phyloP scores from a whole-genome alignment of 2,797 vertebrate species.

The Pangasius larnaudii region DNA sequence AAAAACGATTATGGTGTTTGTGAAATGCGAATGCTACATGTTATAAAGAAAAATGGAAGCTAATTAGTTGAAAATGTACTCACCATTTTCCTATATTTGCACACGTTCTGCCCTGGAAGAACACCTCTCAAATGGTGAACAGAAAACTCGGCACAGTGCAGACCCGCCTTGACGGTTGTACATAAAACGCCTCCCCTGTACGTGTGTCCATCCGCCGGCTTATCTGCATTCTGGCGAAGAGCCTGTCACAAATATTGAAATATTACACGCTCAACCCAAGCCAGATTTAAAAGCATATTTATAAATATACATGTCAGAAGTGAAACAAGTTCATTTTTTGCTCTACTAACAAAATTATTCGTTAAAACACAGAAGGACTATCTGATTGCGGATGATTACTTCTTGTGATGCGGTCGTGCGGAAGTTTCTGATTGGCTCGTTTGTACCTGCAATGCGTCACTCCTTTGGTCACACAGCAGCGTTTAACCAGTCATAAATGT shows the following conservation, averaged over 20 bases:
- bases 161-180: conserved; percentile 75
- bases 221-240: conserved; percentile 47
- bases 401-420: conserved; percentile 51
- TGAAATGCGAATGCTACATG: neutral
- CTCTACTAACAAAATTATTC: neutral
- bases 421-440: conserved; percentile 77
- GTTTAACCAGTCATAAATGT: conserved; percentile 50
- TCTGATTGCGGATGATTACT: conserved; percentile 74
- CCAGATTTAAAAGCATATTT: neutral
- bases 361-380: conserved; percentile 64
- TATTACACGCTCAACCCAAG: neutral
- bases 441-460: conserved; percentile 91
- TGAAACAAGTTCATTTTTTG: neutral
- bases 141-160: conserved; percentile 72
- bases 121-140: conserved; percentile 57
- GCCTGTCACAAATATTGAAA: neutral
- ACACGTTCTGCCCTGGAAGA: conserved; percentile 29
- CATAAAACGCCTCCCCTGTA: conserved; percentile 82
- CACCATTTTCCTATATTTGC: conserved; percentile 60
- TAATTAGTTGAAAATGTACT: conserved; percentile 31
- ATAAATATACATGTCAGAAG: too few species aligned
- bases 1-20: neutral
- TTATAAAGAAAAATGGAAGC: neutral
- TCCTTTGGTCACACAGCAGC: conserved; percentile 71
- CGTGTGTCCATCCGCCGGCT: conserved; percentile 76